Evolutionary conservation across 2,113 vertebrate species (phyloP).

Genomic region (Edolisoma coerulescens): DNA sequence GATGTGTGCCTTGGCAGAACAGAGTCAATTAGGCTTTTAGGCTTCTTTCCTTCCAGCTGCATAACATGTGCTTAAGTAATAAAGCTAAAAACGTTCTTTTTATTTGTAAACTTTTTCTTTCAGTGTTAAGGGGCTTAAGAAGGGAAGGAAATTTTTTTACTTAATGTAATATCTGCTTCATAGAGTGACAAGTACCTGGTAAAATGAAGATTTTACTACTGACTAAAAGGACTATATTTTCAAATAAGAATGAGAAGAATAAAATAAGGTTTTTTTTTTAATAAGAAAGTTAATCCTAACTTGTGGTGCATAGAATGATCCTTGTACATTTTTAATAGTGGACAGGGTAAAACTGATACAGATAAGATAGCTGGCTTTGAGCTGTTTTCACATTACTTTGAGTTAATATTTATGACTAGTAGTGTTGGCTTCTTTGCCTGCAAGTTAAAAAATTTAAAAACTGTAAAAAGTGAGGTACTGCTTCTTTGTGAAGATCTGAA

Average conservation of each 20-base stretch:
- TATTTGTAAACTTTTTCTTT: not conserved
- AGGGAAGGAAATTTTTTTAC: not conserved
- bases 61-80: constrained; percentile 20
- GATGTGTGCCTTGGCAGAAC: constrained; percentile 65
- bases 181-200: not conserved
- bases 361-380: not conserved
- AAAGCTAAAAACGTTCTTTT: not conserved
- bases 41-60: constrained; percentile 21
- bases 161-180: not conserved
- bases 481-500: not conserved
- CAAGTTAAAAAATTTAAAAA: not conserved
- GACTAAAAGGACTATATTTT: not conserved
- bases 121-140: not conserved
- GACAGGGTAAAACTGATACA: not conserved
- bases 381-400: not conserved
- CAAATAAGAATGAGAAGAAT: not conserved
- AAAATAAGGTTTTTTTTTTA: not conserved
- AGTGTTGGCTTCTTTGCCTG: not conserved
- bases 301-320: not conserved
- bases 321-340: not conserved
- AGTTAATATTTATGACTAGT: not conserved
- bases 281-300: not conserved
- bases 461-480: not conserved
- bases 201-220: not conserved
- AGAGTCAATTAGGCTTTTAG: not conserved